Conservation (phyloP, 1,140 invertebrate genomes). For the Colletes gigas region DNA sequence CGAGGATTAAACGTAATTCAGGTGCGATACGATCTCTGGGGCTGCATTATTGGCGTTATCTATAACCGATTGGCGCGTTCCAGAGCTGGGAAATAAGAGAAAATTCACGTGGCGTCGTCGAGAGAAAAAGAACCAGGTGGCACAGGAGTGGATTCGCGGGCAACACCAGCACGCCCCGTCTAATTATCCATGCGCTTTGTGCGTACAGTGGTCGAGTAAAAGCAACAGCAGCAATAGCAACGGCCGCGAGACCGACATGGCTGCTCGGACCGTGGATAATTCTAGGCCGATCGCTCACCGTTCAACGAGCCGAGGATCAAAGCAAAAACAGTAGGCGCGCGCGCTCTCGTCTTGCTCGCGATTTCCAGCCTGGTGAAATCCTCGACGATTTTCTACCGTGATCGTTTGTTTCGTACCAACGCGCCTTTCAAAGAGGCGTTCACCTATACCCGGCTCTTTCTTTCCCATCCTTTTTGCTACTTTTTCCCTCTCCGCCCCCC, state of each 20-base stretch:
- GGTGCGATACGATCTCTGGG: background rate
- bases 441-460: background rate
- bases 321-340: slow-evolving; percentile 49
- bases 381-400: slow-evolving; percentile 38
- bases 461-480: background rate
- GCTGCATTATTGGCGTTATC: slow-evolving; percentile 1
- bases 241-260: slow-evolving; percentile 24
- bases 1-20: background rate
- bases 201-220: slow-evolving; percentile 36
- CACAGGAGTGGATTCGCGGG: background rate
- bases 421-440: slow-evolving; percentile 10
- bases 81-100: slow-evolving; percentile 10
- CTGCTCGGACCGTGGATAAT: slow-evolving; percentile 57
- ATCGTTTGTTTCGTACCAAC: slow-evolving; percentile 31
- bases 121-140: background rate
- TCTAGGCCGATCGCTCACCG: slow-evolving; percentile 49
- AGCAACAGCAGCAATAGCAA: slow-evolving; percentile 46
- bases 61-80: background rate
- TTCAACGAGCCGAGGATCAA: slow-evolving; percentile 61
- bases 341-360: slow-evolving; percentile 29
- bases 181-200: slow-evolving; percentile 67
- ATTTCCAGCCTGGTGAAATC: slow-evolving; percentile 47
- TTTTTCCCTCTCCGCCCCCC: slow-evolving; percentile 24
- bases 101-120: background rate
- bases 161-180: slow-evolving; percentile 10